Evolutionary conservation across 2,888 invertebrate genomes (phyloP).

Genomic region (Luperina nickerlii): DNA sequence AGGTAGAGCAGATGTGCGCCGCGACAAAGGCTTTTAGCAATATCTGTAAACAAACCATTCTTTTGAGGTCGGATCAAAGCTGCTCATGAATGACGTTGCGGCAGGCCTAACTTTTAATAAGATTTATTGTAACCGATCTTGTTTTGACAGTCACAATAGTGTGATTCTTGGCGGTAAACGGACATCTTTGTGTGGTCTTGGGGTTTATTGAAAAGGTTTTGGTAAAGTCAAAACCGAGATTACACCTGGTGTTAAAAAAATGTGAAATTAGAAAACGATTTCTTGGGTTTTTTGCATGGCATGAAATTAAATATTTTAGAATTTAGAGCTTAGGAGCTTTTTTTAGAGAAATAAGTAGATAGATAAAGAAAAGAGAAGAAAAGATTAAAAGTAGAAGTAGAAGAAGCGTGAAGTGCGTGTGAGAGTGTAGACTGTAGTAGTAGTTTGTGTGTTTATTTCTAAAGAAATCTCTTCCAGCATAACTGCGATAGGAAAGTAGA

Average conservation of each 20-base stretch:
- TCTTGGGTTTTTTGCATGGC: conserved; percentile 26
- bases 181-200: conserved; percentile 87
- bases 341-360: neutral
- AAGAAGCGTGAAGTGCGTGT: neutral
- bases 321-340: neutral
- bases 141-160: conserved; percentile 89
- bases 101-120: conserved; percentile 85
- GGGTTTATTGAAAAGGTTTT: conserved; percentile 74
- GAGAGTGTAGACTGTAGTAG: neutral
- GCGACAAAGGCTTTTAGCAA: conserved; percentile 80
- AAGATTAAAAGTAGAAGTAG: neutral
- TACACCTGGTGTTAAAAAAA: conserved; percentile 81
- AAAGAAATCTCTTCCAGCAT: too few relatives aligned
- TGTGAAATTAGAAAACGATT: conserved; percentile 41
- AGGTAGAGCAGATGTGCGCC: conserved; percentile 84
- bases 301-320: neutral
- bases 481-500: neutral
- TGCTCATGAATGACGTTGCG: conserved; percentile 83
- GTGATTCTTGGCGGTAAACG: conserved; percentile 83
- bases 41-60: conserved; percentile 84
- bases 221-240: conserved; percentile 83
- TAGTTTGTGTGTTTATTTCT: too few relatives aligned
- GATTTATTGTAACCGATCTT: conserved; percentile 90
- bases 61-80: conserved; percentile 81
- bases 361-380: neutral